Base-by-base conservation (phyloP, 2,797 vertebrate species). In the Sarcophilus harrisii region DNA sequence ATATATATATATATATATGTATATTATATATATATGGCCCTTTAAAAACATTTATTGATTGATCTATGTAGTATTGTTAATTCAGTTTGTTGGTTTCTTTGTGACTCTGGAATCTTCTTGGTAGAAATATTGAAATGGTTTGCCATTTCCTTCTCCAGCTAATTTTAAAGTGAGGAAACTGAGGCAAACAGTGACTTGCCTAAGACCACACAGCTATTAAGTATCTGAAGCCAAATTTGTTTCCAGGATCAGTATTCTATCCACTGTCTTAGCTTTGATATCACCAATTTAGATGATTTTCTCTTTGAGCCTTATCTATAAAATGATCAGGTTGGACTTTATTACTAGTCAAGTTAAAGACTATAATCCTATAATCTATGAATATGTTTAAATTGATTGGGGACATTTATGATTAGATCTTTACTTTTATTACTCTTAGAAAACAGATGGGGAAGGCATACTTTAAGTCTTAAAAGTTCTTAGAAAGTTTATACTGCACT, bases 291-390 rank as follows among this genome's bases (percentile, higher is more conserved):
- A 73, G n/a, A 18, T n/a, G n/a, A 38, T 14, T n/a, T n/a, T 18
- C 32, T 66, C 62, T n/a, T 29, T n/a, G 14, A 54, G 45, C n/a
- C 45, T 93, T n/a, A 49, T 92, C 45, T 90, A 18, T 60, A 90
- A 81, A 73, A 87, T 91, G 28, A 97, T 13, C 38, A 28, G 6
- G 55, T 58, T 96, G 73, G 94, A 93, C 4, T 32, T 91, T 58
- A 93, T 59, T 89, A 90, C 49, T 3, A 28, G 21, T 73, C n/a
- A 73, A 18, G n/a, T 73, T 16, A 38, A 18, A 38, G 5, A 21
- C 62, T 73, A 21, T 32, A 21, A 21, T 73, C 62, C 32, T 66
- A 18, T n/a, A 16, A 73, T 73, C 62, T 21, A 8, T 12, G 18
- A 1, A 38, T 38, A 3, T 0, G 16, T 5, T 3, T 38, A 38